These are phyloP conservation scores for Palloptera scutellata DNA, from an alignment of 2,888 invertebrate genomes.

Conservation along the genomic window DNA sequence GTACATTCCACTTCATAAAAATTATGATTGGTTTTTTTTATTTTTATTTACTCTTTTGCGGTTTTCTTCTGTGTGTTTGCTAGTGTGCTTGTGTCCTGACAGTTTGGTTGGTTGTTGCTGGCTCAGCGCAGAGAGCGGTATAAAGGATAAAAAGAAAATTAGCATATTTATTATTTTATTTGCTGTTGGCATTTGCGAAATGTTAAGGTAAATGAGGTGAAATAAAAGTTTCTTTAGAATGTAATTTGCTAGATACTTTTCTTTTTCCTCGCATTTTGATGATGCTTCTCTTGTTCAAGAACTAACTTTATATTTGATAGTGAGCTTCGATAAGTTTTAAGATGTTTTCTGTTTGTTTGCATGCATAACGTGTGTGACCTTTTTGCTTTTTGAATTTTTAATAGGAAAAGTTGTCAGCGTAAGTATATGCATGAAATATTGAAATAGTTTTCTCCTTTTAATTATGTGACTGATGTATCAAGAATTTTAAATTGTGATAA, in stretches of 20 bases:
- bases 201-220: slow-evolving; percentile 47
- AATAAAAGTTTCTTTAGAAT: slow-evolving; percentile 41
- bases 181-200: slow-evolving; percentile 44
- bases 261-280: slow-evolving; percentile 30
- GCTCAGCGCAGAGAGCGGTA: neutral
- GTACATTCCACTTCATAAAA: slow-evolving; percentile 59
- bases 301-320: too few relatives aligned
- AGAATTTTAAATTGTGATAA: too few relatives aligned
- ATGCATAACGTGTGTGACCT: too few relatives aligned
- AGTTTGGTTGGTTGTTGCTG: slow-evolving; percentile 13
- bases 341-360: too few relatives aligned
- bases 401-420: too few relatives aligned
- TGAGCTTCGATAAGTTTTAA: too few relatives aligned
- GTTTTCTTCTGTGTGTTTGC: slow-evolving; percentile 18
- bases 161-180: slow-evolving; percentile 57
- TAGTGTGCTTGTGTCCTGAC: neutral
- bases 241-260: slow-evolving; percentile 26
- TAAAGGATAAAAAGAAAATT: slow-evolving; percentile 44
- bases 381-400: too few relatives aligned
- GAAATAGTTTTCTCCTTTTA: too few relatives aligned
- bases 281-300: slow-evolving; percentile 28
- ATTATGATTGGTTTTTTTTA: slow-evolving; percentile 57
- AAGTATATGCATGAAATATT: too few relatives aligned
- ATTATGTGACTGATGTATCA: too few relatives aligned
- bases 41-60: slow-evolving; percentile 34